Conservation (phyloP, 2,797 vertebrate genomes). For the Gymnothorax reevesii region DNA sequence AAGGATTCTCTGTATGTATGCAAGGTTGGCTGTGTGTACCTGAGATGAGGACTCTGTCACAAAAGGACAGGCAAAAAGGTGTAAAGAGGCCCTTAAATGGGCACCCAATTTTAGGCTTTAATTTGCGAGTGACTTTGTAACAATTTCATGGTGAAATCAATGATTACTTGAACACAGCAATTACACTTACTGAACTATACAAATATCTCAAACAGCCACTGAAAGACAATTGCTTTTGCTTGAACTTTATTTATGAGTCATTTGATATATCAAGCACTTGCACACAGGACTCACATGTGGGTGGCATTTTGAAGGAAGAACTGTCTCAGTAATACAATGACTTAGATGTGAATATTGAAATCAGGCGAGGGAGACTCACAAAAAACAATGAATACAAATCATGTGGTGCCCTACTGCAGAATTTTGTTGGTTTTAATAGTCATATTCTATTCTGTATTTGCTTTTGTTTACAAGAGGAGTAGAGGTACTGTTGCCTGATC, state of each 20-base stretch:
- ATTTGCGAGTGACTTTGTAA: not conserved
- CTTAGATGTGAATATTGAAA: slow-evolving; percentile 15
- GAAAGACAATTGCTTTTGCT: slow-evolving; percentile 17
- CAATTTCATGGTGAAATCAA: not conserved
- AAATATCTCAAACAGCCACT: not conserved
- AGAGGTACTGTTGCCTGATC: not conserved
- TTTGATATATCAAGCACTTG: slow-evolving; percentile 5
- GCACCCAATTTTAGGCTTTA: not conserved
- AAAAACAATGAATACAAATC: slow-evolving; percentile 22
- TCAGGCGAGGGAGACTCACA: slow-evolving; percentile 8
- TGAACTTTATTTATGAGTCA: slow-evolving; percentile 29
- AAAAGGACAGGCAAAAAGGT: not conserved
- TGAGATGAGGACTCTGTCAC: not conserved
- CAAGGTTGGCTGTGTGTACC: not conserved
- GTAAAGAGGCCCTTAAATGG: not conserved
- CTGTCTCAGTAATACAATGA: slow-evolving; percentile 26
- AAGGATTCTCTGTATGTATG: not conserved
- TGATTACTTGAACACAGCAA: not conserved
- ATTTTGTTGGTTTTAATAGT: slow-evolving; percentile 4
- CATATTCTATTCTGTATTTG: not conserved
- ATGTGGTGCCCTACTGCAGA: slow-evolving; percentile 11
- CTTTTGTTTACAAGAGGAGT: not conserved
- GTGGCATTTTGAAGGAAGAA: slow-evolving; percentile 9
- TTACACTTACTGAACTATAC: not conserved
- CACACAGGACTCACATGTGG: not conserved